Conservation (phyloP, 2,113 vertebrate genomes). For the Morone saxatilis region DNA sequence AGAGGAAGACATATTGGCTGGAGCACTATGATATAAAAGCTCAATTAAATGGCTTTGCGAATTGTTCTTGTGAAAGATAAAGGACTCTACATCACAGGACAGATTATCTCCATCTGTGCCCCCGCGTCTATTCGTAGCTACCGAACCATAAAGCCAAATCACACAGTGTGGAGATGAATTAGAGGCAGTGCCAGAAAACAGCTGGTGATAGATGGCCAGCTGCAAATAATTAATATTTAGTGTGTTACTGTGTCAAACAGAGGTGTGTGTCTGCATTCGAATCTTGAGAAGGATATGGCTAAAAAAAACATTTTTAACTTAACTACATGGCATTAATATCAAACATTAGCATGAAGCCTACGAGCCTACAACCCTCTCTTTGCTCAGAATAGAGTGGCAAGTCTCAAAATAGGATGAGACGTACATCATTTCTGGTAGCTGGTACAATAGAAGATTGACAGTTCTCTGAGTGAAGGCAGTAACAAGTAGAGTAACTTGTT, state of each 20-base stretch:
- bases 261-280: conserved; percentile 15
- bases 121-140: conserved; percentile 50
- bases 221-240: conserved; percentile 49
- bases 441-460: conserved; percentile 35
- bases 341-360: neutral
- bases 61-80: conserved; percentile 68
- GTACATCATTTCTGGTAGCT: conserved; percentile 14
- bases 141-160: conserved; percentile 63
- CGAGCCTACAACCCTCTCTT: conserved; percentile 37
- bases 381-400: conserved; percentile 47
- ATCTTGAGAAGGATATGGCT: neutral
- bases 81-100: conserved; percentile 49
- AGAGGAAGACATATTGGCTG: conserved; percentile 72
- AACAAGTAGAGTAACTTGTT: conserved; percentile 16
- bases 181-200: conserved; percentile 46
- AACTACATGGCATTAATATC: conserved; percentile 34
- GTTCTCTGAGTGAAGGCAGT: conserved; percentile 6
- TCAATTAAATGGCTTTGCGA: conserved; percentile 57
- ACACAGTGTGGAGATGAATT: conserved; percentile 55
- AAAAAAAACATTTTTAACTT: neutral
- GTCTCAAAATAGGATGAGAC: conserved; percentile 58
- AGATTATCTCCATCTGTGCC: conserved; percentile 68
- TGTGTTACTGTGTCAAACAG: conserved; percentile 24
- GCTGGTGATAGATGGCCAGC: conserved; percentile 55
- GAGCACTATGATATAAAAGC: conserved; percentile 46